Evolutionary conservation across 2,797 vertebrate genomes (phyloP).

Genomic region (Myoxocephalus aenaeus): DNA sequence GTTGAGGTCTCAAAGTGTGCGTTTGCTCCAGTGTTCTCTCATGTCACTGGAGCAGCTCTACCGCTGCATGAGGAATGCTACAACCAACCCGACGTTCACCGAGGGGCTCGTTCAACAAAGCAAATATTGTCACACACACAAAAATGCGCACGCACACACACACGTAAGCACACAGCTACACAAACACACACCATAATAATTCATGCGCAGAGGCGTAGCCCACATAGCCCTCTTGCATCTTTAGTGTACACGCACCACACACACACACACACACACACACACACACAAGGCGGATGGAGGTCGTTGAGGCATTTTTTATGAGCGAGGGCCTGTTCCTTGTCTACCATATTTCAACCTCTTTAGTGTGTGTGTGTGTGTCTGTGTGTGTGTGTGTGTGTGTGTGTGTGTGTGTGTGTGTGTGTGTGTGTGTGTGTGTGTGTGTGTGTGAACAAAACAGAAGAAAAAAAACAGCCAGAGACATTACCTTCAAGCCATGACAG

Average conservation of each 20-base stretch:
- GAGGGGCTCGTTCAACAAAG: slow-evolving; percentile 82
- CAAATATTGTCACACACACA: slow-evolving; percentile 85
- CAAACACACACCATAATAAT: slow-evolving; percentile 66
- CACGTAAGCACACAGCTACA: slow-evolving; percentile 44
- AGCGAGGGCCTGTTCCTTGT: slow-evolving; percentile 71
- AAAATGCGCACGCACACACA: slow-evolving; percentile 24
- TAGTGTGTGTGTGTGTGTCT: slow-evolving; percentile 44
- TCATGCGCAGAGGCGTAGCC: slow-evolving; percentile 57
- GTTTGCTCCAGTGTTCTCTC: slow-evolving; percentile 52
- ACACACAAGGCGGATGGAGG: slow-evolving; percentile 73
- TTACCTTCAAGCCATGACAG: slow-evolving; percentile 85
- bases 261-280: slow-evolving; percentile 30
- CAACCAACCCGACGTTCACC: slow-evolving; percentile 66
- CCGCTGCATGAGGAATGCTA: slow-evolving; percentile 57
- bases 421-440: slow-evolving; percentile 30
- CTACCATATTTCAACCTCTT: slow-evolving; percentile 80
- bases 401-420: slow-evolving; percentile 41
- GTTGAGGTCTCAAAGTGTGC: slow-evolving; percentile 47
- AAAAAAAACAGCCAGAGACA: slow-evolving; percentile 73
- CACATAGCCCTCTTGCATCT: slow-evolving; percentile 44
- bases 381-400: slow-evolving; percentile 15
- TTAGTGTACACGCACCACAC: slow-evolving; percentile 44
- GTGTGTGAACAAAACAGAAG: slow-evolving; percentile 48
- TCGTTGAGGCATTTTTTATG: slow-evolving; percentile 88
- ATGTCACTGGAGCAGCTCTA: slow-evolving; percentile 50